Evolutionary conservation across 2,888 invertebrate genomes (phyloP).

Genomic region (Drosophila parthenogenetica): DNA sequence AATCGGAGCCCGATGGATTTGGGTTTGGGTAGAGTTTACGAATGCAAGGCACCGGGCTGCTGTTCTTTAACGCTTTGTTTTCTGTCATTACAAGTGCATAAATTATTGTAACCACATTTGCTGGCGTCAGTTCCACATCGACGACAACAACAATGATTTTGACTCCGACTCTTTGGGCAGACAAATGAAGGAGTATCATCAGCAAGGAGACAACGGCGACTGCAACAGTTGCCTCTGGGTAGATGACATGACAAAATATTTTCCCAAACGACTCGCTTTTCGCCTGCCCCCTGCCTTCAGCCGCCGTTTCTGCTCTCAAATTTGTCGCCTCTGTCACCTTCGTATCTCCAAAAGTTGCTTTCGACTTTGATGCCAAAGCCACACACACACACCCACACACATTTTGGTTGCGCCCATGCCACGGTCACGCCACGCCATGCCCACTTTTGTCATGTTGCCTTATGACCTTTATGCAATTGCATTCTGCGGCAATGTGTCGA

Average conservation of each 20-base stretch:
- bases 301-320: neutral
- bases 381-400: constrained; percentile 11
- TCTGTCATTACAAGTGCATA: constrained; percentile 82
- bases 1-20: neutral
- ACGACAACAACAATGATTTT: constrained; percentile 30
- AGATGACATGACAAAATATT: constrained; percentile 81
- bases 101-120: constrained; percentile 82
- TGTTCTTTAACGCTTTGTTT: constrained; percentile 79
- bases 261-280: constrained; percentile 56
- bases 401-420: neutral
- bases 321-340: constrained; percentile 10
- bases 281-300: neutral
- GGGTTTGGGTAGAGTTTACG: neutral
- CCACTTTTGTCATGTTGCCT: constrained; percentile 50
- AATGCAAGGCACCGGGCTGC: constrained; percentile 8
- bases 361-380: constrained; percentile 75
- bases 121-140: constrained; percentile 68
- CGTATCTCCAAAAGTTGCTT: constrained; percentile 61
- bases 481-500: constrained; percentile 67
- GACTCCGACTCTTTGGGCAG: constrained; percentile 22
- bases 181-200: constrained; percentile 49
- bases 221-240: constrained; percentile 73
- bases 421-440: constrained; percentile 9
- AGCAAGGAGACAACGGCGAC: constrained; percentile 43
- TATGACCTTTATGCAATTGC: constrained; percentile 79